These are phyloP conservation scores for Pavo muticus DNA, from an alignment of 2,113 vertebrate species.

Conservation along the genomic window DNA sequence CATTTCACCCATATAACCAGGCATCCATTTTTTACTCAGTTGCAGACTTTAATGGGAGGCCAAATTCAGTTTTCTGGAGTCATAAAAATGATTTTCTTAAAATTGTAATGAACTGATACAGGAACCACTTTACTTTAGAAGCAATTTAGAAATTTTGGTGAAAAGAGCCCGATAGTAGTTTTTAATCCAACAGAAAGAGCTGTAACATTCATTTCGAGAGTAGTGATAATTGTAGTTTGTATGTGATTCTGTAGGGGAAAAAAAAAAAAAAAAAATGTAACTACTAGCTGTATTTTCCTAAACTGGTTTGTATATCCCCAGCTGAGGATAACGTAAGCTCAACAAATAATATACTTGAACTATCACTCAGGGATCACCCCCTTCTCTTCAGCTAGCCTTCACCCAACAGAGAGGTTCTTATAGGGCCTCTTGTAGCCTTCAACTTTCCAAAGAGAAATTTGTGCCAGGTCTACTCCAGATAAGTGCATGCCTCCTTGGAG, in stretches of 20 bases:
- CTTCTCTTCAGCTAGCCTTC: background rate
- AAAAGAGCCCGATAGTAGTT: background rate
- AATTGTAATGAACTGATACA: background rate
- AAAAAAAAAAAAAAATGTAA: background rate
- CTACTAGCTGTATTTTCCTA: background rate
- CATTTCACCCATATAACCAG: background rate
- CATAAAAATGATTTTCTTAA: background rate
- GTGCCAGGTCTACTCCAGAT: background rate
- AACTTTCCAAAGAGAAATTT: background rate
- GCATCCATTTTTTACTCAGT: background rate
- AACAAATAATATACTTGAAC: background rate
- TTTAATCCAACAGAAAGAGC: background rate
- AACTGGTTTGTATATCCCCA: background rate
- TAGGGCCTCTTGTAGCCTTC: background rate
- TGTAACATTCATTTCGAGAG: background rate
- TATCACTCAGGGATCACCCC: background rate
- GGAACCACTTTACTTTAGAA: background rate
- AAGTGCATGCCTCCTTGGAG: background rate
- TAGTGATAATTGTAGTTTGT: background rate
- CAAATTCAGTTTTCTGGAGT: constrained; percentile 8
- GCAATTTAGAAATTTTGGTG: background rate
- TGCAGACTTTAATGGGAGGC: background rate
- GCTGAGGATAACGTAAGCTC: background rate
- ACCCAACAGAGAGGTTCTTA: background rate
- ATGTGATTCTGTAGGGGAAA: background rate